Percentiles rank a stretch among this genome's conserved stretches.
Conservation (phyloP, 2,797 vertebrate species). For the Adelosebastes latens region DNA sequence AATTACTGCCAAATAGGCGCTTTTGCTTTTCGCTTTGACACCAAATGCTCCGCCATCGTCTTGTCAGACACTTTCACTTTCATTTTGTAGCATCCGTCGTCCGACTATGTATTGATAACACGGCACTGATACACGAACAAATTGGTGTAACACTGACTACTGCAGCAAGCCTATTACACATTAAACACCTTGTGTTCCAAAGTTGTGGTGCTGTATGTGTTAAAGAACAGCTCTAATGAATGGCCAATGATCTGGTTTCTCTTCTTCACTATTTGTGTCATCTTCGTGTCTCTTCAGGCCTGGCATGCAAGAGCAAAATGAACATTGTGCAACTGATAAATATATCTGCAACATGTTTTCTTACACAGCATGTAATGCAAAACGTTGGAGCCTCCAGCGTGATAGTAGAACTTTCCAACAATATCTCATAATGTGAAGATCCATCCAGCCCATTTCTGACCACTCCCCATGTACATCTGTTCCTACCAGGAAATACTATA, state of each 20-base stretch:
- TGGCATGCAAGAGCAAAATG: background rate
- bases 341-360: background rate
- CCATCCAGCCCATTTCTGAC: background rate
- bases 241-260: background rate
- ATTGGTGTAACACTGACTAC: too few relatives aligned
- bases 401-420: background rate
- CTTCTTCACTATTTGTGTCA: background rate
- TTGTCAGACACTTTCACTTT: too few relatives aligned
- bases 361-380: background rate
- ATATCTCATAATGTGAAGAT: background rate
- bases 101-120: too few relatives aligned
- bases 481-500: background rate
- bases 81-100: too few relatives aligned
- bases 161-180: background rate
- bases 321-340: background rate
- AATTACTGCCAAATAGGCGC: too few relatives aligned
- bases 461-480: background rate
- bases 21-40: too few relatives aligned
- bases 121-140: background rate
- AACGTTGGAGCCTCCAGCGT: background rate
- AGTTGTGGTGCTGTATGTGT: background rate
- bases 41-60: too few relatives aligned
- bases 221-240: background rate
- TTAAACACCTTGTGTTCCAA: background rate
- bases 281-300: background rate